phyloP scores from a whole-genome alignment of 2,888 invertebrate genomes.

The Thymelicus sylvestris region DNA sequence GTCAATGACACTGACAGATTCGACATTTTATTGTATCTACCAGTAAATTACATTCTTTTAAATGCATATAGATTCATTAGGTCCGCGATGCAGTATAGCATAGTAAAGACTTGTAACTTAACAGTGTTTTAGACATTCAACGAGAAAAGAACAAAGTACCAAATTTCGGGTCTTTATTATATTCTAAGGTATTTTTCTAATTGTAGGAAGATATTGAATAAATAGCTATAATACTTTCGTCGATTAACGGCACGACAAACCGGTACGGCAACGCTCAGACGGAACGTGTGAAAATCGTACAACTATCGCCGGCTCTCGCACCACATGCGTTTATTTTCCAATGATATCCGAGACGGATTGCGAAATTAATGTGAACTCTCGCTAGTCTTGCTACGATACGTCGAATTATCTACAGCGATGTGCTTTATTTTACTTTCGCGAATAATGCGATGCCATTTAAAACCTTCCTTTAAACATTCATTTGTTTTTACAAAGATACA shows the following conservation, averaged over 20 bases:
- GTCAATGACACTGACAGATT: conserved; percentile 1
- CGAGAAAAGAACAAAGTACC: no score
- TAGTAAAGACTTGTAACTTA: no score
- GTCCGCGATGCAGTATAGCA: no score
- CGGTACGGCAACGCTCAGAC: background rate
- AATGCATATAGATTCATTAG: no score
- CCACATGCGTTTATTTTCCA: conserved; percentile 21
- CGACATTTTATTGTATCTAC: background rate
- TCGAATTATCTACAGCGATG: conserved; percentile 33
- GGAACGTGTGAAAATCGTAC: conserved; percentile 1
- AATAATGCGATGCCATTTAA: conserved; percentile 25
- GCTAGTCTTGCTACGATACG: conserved; percentile 29
- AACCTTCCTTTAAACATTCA: conserved; percentile 14
- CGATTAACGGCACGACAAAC: background rate
- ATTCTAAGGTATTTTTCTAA: no score
- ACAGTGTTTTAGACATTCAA: no score
- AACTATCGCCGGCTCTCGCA: conserved; percentile 1
- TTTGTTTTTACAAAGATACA: conserved; percentile 16
- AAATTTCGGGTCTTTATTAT: no score
- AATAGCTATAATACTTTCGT: no score
- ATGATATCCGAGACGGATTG: conserved; percentile 34
- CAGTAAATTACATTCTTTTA: no score
- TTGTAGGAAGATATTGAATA: no score
- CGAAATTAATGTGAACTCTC: conserved; percentile 34
- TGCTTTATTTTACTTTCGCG: conserved; percentile 33